phyloP scores from a whole-genome alignment of 2,797 vertebrate genomes.

The Phalanger gymnotis region DNA sequence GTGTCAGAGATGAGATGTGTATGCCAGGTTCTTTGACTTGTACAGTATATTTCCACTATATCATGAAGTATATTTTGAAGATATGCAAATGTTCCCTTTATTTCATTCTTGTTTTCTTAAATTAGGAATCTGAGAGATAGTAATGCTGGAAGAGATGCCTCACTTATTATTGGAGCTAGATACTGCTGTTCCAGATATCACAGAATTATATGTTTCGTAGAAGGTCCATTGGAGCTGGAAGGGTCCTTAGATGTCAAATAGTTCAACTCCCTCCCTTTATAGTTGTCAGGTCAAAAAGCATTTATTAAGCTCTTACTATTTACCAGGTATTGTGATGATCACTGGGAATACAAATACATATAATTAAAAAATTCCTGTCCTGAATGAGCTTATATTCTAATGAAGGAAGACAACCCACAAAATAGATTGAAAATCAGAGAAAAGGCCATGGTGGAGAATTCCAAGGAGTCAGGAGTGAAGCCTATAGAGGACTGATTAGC shows the following conservation, averaged over 20 bases:
- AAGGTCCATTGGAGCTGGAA: not conserved
- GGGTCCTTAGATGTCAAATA: not conserved
- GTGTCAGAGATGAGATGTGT: not conserved
- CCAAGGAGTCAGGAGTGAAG: not conserved
- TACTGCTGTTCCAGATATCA: not conserved
- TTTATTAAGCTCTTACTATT: not conserved
- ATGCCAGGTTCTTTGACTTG: not conserved
- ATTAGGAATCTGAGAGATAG: not conserved
- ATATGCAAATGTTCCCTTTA: not conserved
- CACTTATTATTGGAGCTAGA: not conserved
- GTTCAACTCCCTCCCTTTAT: not conserved
- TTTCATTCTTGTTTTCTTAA: conserved; percentile 5
- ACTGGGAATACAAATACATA: not conserved
- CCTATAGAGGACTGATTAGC: not conserved
- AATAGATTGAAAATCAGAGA: not conserved
- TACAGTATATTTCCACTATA: not conserved
- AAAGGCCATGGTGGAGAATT: not conserved
- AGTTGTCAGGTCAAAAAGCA: not conserved
- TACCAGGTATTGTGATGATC: not conserved
- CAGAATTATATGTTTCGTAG: not conserved
- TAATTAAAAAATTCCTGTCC: not conserved
- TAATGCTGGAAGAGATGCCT: not conserved
- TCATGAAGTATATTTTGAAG: not conserved
- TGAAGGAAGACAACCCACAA: not conserved
- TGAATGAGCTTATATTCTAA: not conserved